phyloP scores from a whole-genome alignment of 2,797 vertebrate species.

The Scleropages formosus region DNA sequence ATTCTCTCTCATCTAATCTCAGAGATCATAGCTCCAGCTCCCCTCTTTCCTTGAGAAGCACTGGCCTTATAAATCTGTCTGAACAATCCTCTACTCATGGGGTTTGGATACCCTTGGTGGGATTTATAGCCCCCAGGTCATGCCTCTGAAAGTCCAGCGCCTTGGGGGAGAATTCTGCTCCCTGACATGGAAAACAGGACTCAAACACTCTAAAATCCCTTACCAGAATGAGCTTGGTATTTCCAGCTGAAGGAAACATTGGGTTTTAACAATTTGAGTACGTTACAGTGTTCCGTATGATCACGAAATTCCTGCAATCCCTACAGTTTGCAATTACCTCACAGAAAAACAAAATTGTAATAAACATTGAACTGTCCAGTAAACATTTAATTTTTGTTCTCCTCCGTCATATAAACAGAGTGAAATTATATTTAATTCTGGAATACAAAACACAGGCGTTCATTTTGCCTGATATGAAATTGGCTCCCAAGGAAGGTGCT shows the following conservation, averaged over 20 bases:
- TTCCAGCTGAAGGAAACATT: neutral
- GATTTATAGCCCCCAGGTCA: slow-evolving; percentile 2
- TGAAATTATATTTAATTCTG: neutral
- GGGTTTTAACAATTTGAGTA: neutral
- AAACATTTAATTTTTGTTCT: neutral
- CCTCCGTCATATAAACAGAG: neutral
- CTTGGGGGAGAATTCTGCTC: neutral
- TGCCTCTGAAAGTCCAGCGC: neutral
- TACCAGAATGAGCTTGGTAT: neutral
- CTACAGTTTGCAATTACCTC: neutral
- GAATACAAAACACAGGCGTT: neutral
- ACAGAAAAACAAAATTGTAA: neutral
- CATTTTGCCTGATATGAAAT: too few relatives aligned
- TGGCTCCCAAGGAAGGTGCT: too few relatives aligned
- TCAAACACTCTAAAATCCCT: neutral
- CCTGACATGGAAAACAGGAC: neutral
- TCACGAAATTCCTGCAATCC: neutral
- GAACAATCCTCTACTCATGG: neutral
- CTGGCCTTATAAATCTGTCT: slow-evolving; percentile 25
- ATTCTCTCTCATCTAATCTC: neutral
- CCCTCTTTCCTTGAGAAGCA: neutral
- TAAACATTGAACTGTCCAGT: neutral
- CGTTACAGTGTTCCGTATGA: too few relatives aligned
- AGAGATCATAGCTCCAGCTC: neutral
- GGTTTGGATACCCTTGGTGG: neutral